phyloP scores from a whole-genome alignment of 1,140 invertebrate species.

The Chironomus tepperi region DNA sequence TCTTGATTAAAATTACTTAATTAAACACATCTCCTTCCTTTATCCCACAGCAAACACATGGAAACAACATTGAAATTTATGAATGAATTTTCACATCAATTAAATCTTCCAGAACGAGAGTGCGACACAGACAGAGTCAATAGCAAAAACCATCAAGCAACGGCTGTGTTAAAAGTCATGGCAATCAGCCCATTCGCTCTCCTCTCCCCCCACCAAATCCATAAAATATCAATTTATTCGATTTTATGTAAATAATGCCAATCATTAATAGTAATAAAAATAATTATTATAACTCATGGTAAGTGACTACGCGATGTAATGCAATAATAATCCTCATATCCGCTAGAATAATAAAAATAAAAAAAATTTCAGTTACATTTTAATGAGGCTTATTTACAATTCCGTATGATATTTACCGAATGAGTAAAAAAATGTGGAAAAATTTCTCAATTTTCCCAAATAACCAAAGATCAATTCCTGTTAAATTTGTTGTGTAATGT shows the following conservation, averaged over 20 bases:
- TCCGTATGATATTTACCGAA: too few species aligned
- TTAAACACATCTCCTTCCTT: too few species aligned
- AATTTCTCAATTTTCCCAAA: too few species aligned
- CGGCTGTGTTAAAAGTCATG: background rate
- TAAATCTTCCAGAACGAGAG: background rate
- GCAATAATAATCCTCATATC: background rate
- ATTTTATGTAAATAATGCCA: slow-evolving; percentile 27
- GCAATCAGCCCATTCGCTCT: background rate
- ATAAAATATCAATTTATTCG: slow-evolving; percentile 21
- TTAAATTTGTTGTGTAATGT: too few species aligned
- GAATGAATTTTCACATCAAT: background rate
- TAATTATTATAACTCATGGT: background rate
- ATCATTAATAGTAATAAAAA: background rate
- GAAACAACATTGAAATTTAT: slow-evolving; percentile 13
- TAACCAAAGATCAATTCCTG: too few species aligned
- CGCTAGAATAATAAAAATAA: background rate
- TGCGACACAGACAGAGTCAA: slow-evolving; percentile 22
- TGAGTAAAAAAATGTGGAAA: too few species aligned
- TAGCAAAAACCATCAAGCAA: slow-evolving; percentile 26
- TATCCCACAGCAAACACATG: slow-evolving; percentile 17
- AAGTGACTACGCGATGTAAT: slow-evolving; percentile 12
- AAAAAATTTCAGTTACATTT: background rate
- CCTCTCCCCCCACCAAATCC: background rate
- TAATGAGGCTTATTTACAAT: background rate
- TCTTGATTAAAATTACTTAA: too few species aligned